Evolutionary conservation across 1,140 invertebrate species (phyloP), one percentile per base, ranked within the genome.

Genomic region (Dermatophagoides farinae): DNA sequence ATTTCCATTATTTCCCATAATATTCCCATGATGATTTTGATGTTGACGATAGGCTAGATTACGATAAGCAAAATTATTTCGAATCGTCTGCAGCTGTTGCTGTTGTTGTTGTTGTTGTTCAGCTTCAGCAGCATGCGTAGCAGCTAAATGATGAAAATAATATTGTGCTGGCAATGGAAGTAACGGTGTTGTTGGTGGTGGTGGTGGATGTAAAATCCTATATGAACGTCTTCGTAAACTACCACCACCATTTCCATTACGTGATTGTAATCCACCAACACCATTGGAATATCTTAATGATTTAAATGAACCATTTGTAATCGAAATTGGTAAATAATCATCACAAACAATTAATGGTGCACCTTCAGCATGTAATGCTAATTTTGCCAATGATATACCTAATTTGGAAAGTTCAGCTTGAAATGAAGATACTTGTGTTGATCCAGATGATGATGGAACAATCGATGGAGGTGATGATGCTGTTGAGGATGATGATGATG

Each of bases 351-450:
- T 60, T 1, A 60, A n/a, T 60, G 58, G 58, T 10, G 22, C 58
- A 22, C 58, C 58, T 38, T 60, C 44, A 23, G 58, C 58, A 38
- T 60, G 58, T 31, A 60, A 37, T 49, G 58, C 58, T 40, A 60
- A 50, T 49, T 50, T 50, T 1, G 43, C 16, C n/a, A 55, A 20
- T 38, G 53, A 55, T 4, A 55, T 14, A 23, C 53, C 53, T 25
- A 55, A 55, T 14, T 55, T 31, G 16, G 53, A 55, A 16, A 55
- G 16, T 40, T 55, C 53, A 55, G 16, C 12, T 12, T 55, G 53
- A 12, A 38, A 38, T n/a, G 52, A 37, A 9, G 52, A 38, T n/a
- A 16, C 8, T 10, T 10, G 52, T 8, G 53, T 12, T 18, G 53
- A 38, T 11, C 14, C 14, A 14, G 53, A 31, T 23, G 53, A 18